Percentiles rank a stretch among this genome's conserved stretches.
Conservation (phyloP, 2,113 vertebrate species). For the Cinclus cinclus region DNA sequence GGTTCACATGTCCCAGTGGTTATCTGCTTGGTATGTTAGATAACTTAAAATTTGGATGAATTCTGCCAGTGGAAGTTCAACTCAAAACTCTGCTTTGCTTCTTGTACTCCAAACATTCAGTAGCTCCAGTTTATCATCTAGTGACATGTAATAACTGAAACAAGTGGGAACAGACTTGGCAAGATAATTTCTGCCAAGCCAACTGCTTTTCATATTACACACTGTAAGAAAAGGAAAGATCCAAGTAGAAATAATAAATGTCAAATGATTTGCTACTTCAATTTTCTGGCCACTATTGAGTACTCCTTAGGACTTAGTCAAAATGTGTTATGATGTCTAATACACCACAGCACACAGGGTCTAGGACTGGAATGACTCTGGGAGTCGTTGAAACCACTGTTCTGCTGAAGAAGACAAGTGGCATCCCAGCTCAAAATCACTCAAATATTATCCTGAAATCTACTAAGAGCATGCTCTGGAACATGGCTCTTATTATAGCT, state of each 20-base stretch:
- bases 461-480: not conserved
- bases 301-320: not conserved
- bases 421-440: not conserved
- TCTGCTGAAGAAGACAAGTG: not conserved
- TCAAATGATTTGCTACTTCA: not conserved
- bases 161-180: not conserved
- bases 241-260: not conserved
- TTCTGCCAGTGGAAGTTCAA: not conserved
- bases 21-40: not conserved
- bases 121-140: not conserved
- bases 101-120: not conserved
- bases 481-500: not conserved
- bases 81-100: not conserved
- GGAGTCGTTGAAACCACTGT: not conserved
- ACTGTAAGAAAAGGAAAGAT: not conserved
- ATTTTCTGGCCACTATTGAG: not conserved
- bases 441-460: not conserved
- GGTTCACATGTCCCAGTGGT: not conserved
- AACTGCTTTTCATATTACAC: not conserved
- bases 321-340: not conserved
- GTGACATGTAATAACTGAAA: not conserved
- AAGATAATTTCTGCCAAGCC: not conserved
- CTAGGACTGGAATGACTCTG: rapidly evolving
- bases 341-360: not conserved
- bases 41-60: not conserved